Evolutionary conservation across 2,888 invertebrate genomes (phyloP), one percentile per base, ranked within the genome.

Genomic region (Clusia tigrina): DNA sequence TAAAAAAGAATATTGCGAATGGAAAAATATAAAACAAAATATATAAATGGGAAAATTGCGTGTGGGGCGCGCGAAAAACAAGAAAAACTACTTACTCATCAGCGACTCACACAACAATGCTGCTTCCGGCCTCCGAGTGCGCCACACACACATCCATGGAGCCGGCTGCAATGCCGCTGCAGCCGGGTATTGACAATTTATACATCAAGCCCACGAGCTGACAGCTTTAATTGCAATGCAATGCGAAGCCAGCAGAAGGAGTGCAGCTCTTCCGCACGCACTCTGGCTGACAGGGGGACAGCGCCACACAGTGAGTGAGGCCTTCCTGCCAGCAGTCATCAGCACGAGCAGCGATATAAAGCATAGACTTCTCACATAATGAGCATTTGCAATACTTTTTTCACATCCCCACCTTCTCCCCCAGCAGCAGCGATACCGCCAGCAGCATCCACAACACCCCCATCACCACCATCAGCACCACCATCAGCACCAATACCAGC

Each of bases 1-100:
- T n/a, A n/a, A 6, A 32, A 32, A 32, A 6, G 32, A 32, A 6
- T 12, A 32, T 6, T 12, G 42, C 42, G 42, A n/a, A 32, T 32
- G 32, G 32, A 32, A 32, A 32, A 32, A 32, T n/a, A n/a, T n/a
- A n/a, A 32, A 32, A 32, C 12, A 32, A 9, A 32, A 32, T 32
- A 12, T 32, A 32, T 12, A 12, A 12, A 9, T 32, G 32, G 32
- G 32, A 32, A 32, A 32, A 32, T n/a, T 32, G 32, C 32, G 32
- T 32, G 32, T 32, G 32, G 6, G 15, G 42, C 42, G 42, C 42
- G 6, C n/a, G 42, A 42, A 42, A 42, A 15, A 78, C 75, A 78
- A 78, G 77, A 68, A 74, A 75, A 74, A 71, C 74, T 74, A 74
- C 74, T 74, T 74, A 77, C 74, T 77, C 42, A 42, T 42, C 42